These are phyloP conservation scores for Tipula unca DNA, from an alignment of 2,888 invertebrate genomes.

Conservation along the genomic window DNA sequence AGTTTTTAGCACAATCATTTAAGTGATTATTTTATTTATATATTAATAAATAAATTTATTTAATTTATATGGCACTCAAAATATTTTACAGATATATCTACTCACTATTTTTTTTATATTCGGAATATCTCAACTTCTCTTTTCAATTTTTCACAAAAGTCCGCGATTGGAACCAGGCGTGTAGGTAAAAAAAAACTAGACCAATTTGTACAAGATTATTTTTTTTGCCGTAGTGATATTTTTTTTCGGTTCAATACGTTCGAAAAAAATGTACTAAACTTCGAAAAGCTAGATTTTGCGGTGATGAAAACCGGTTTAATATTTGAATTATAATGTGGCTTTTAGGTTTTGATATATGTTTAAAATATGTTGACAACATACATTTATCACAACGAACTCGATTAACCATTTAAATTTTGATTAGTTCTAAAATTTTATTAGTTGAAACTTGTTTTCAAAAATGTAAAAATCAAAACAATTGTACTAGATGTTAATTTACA, in stretches of 20 bases:
- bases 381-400: background rate
- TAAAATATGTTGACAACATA: background rate
- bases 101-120: constrained; percentile 28
- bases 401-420: background rate
- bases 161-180: constrained; percentile 23
- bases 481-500: background rate
- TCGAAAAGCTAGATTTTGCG: background rate
- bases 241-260: background rate
- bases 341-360: background rate
- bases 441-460: background rate
- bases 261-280: background rate
- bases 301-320: background rate
- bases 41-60: background rate
- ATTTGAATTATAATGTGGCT: background rate
- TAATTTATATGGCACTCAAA: background rate
- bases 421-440: background rate
- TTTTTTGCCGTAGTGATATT: background rate
- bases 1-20: background rate
- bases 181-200: constrained; percentile 19
- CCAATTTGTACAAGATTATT: background rate
- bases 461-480: background rate
- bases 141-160: constrained; percentile 20
- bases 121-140: constrained; percentile 23
- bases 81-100: constrained; percentile 23
- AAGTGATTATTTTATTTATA: background rate